Conservation (phyloP, 2,113 vertebrate species). For the Grammomys surdaster region DNA sequence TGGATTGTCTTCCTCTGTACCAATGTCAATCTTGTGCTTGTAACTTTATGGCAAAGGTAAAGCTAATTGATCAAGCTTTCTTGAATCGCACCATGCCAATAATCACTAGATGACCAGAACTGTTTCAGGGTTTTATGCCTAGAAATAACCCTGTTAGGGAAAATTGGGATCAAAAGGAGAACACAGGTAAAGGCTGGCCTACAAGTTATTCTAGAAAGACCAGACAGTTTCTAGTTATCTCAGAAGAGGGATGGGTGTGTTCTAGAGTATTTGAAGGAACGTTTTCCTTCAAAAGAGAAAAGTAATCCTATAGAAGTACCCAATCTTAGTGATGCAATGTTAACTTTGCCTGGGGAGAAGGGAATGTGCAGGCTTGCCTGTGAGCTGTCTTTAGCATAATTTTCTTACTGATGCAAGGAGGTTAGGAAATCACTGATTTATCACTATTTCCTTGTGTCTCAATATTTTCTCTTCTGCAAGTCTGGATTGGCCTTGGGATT, state of each 20-base stretch:
- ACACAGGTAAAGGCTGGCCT: neutral
- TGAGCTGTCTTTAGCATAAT: slow-evolving; percentile 50
- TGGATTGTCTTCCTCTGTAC: slow-evolving; percentile 14
- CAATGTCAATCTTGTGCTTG: neutral
- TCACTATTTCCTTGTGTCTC: slow-evolving; percentile 75
- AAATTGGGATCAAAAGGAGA: neutral
- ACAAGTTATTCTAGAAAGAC: neutral
- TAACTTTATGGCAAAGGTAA: neutral
- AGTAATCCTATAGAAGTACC: slow-evolving; percentile 19
- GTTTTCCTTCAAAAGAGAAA: slow-evolving; percentile 45
- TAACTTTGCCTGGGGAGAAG: slow-evolving; percentile 58
- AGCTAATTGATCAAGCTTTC: neutral
- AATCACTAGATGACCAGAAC: neutral
- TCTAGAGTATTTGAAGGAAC: slow-evolving; percentile 14
- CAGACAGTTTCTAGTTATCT: neutral
- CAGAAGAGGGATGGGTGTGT: neutral
- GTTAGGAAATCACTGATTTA: slow-evolving; percentile 84
- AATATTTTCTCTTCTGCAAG: slow-evolving; percentile 76
- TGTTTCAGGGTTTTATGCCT: neutral
- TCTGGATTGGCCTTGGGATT: slow-evolving; percentile 82
- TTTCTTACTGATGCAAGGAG: slow-evolving; percentile 72
- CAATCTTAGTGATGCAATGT: slow-evolving; percentile 64
- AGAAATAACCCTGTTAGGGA: neutral
- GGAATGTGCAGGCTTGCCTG: slow-evolving; percentile 64
- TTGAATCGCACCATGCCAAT: neutral